Percentiles rank a stretch among this genome's conserved stretches.
Conservation (phyloP, 2,113 vertebrate genomes). For the Oenanthe melanoleuca region DNA sequence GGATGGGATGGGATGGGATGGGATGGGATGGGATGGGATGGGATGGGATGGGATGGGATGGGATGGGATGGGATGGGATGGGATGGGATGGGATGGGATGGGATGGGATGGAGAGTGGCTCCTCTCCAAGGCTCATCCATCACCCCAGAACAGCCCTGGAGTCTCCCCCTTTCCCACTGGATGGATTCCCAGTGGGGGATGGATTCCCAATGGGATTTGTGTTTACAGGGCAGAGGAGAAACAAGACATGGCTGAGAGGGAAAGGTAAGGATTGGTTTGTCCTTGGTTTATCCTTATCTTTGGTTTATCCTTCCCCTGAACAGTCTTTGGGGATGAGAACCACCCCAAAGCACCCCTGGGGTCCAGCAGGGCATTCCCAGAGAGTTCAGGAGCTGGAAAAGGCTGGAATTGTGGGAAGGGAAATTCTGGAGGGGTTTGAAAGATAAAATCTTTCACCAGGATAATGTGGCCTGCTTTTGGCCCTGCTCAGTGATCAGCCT, state of each 20-base stretch:
- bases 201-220: neutral
- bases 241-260: constrained; percentile 43
- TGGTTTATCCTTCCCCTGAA: neutral
- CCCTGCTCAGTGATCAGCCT: neutral
- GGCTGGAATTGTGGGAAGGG: neutral
- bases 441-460: neutral
- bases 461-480: neutral
- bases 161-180: neutral
- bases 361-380: neutral
- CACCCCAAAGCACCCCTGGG: neutral
- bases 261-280: constrained; percentile 22
- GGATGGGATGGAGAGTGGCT: neutral
- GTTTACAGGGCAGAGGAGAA: constrained; percentile 73
- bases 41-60: too few species aligned
- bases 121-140: neutral
- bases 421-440: neutral
- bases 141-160: neutral
- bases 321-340: rapidly evolving
- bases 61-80: too few species aligned
- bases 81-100: too few species aligned
- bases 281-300: neutral
- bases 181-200: too few species aligned
- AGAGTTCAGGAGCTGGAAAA: neutral
- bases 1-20: too few species aligned
- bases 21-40: too few species aligned